A percentile compares a stretch with the other conserved stretches of the same genome.
Evolutionary conservation across 2,113 vertebrate genomes (phyloP).

Genomic region (Sylvia atricapilla): DNA sequence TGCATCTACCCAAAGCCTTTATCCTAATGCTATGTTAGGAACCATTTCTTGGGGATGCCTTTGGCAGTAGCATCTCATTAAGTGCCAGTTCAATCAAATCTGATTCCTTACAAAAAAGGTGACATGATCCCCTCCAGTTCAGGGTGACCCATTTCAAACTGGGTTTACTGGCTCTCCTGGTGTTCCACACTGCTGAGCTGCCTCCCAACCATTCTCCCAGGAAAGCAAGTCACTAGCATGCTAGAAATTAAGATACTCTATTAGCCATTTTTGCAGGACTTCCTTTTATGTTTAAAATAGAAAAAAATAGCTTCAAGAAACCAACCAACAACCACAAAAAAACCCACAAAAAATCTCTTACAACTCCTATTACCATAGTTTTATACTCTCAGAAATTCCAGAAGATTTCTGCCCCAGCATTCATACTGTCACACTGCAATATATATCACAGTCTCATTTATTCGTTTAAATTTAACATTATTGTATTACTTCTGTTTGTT

Average conservation of each 20-base stretch:
- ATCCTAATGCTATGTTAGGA: background rate
- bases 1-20: background rate
- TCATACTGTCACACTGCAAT: background rate
- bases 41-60: background rate
- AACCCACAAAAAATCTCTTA: background rate
- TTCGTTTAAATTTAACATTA: background rate
- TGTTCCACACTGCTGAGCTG: background rate
- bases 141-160: background rate
- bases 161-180: background rate
- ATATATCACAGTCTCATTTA: background rate
- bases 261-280: background rate
- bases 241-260: background rate
- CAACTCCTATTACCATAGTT: background rate
- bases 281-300: background rate
- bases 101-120: background rate
- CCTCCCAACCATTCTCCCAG: background rate
- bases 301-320: background rate
- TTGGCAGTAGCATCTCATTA: background rate
- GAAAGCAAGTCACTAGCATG: background rate
- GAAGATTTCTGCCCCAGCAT: background rate
- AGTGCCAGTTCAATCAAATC: background rate
- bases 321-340: background rate
- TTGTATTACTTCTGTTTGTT: background rate
- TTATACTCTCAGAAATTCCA: background rate
- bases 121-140: background rate